Percentiles rank a stretch among this genome's conserved stretches.
Evolutionary conservation across 2,113 vertebrate species (phyloP).

Genomic region (Microcebus tavaratra): DNA sequence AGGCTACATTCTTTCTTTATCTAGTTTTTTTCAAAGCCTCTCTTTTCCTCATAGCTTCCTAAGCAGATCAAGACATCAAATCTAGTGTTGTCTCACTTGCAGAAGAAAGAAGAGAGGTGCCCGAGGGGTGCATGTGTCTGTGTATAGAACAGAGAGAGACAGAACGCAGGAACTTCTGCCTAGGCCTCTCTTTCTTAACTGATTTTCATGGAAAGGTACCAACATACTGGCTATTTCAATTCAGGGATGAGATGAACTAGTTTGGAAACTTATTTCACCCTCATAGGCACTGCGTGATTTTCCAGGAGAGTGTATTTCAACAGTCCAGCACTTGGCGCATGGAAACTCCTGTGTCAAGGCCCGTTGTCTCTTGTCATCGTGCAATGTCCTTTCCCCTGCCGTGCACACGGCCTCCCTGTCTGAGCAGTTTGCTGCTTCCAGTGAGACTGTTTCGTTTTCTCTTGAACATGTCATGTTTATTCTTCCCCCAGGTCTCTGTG

Average conservation of each 20-base stretch:
- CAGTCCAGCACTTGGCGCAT: background rate
- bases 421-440: background rate
- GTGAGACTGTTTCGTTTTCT: background rate
- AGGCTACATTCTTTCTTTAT: background rate
- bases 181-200: background rate
- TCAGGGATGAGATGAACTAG: background rate
- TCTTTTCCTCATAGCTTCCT: background rate
- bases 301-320: background rate
- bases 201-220: background rate
- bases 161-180: background rate
- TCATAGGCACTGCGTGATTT: background rate
- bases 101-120: background rate
- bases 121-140: background rate
- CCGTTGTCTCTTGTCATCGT: background rate
- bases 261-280: background rate
- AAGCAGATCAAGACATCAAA: background rate
- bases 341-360: background rate
- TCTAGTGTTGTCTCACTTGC: background rate
- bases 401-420: background rate
- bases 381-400: no score
- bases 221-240: background rate
- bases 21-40: background rate
- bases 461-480: background rate
- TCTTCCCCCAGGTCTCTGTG: background rate
- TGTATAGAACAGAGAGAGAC: background rate